Evolutionary conservation across 2,113 vertebrate genomes (phyloP), one percentile per base, ranked within the genome.

Genomic region (Parotia lawesii): DNA sequence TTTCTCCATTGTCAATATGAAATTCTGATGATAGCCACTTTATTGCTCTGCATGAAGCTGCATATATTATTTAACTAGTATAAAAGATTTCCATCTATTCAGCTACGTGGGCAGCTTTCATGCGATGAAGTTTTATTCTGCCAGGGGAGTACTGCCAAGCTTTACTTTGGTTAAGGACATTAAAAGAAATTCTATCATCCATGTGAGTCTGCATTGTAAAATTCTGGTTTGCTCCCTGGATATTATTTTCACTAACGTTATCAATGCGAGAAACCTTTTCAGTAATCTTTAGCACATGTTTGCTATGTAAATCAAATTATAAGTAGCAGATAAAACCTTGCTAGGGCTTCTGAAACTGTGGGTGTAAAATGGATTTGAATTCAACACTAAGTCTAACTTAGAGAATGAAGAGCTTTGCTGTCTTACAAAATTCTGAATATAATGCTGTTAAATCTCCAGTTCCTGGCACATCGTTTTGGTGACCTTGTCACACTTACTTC

Each of bases 1-100:
- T 67, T 89, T 40, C 15, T 54, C 65, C 48, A 69, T 85, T 93
- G 87, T 91, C 74, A 91, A 62, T 91, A 91, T 83, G 82, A 93
- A 93, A 87, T 93, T 95, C 89, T 87, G 67, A 75, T 87, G 78
- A 87, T 89, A 93, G 78, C 66, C 71, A 76, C 64, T 91, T 93
- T 83, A 93, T 91, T 85, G 67, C 87, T 89, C 87, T 89, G 71
- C 78, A 58, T 85, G 78, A 87, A 79, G 53, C 71, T 83, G 89
- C 56, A 85, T 94, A 83, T 76, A 83, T 95, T 95, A 89, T 95
- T 95, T 94, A 88, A 93, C 67, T 56, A 40, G 35, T 73, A 54
- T 62, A 71, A 93, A 91, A 89, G 54, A 91, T 94, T 95, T 93
- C 66, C 67, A 83, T 87, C 77, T 93, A 69, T 78, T 93, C 84